Conservation (phyloP, 1,140 invertebrate species). For the Neodiprion pinetum region DNA sequence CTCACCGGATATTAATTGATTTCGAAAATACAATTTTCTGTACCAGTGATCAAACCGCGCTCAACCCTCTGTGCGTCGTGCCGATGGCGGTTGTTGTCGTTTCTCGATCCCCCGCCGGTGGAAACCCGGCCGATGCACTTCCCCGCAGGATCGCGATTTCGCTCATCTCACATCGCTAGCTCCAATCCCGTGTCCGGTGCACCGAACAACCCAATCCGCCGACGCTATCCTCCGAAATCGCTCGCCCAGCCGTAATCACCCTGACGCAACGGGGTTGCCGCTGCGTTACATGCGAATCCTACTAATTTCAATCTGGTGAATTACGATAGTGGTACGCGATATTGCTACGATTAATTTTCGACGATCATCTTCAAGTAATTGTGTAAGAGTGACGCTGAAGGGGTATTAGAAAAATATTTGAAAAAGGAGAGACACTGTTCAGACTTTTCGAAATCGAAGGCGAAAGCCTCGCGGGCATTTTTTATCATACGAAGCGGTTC, state of each 20-base stretch:
- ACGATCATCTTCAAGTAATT: too few species aligned
- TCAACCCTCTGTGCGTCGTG: conserved; percentile 12
- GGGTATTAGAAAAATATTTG: too few species aligned
- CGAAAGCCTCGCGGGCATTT: background rate
- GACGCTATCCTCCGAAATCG: background rate
- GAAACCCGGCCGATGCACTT: conserved; percentile 1
- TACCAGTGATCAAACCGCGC: conserved; percentile 57
- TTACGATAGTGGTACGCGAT: too few species aligned
- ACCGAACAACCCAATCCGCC: conserved; percentile 26
- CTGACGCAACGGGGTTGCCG: too few species aligned
- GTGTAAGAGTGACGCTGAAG: too few species aligned
- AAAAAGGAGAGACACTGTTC: too few species aligned
- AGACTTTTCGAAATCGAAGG: too few species aligned
- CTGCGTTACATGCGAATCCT: too few species aligned
- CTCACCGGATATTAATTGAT: conserved; percentile 59
- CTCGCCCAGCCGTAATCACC: background rate
- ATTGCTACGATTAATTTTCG: too few species aligned
- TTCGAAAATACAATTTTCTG: conserved; percentile 62
- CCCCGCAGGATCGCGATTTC: conserved; percentile 3
- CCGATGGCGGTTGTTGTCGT: conserved; percentile 23
- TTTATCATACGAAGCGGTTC: background rate
- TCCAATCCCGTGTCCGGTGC: conserved; percentile 25
- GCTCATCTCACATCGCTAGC: conserved; percentile 19
- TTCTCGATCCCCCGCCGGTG: conserved; percentile 8
- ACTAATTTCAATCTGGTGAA: too few species aligned